Evolutionary conservation across 2,797 vertebrate genomes (phyloP).

Genomic region (Danio jaintianensis): DNA sequence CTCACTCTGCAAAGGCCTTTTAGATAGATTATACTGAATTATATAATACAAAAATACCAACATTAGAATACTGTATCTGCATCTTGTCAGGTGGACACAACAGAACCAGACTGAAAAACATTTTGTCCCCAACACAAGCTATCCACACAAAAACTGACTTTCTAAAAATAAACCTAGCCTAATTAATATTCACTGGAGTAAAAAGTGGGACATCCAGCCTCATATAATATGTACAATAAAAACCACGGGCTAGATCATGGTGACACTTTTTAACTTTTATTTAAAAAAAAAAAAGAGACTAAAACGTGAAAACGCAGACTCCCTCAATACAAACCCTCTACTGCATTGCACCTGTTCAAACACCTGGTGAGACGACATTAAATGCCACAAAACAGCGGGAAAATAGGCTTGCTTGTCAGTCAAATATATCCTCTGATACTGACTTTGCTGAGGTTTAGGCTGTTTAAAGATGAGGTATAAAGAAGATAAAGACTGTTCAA

Average conservation of each 20-base stretch:
- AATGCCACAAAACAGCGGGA: neutral
- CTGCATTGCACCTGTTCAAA: constrained; percentile 66
- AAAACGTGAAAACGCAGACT: constrained; percentile 3
- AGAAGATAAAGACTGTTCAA: constrained; percentile 18
- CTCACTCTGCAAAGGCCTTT: neutral
- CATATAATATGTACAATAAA: neutral
- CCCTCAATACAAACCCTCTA: constrained; percentile 24
- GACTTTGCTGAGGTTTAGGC: constrained; percentile 22
- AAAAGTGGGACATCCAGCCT: constrained; percentile 15
- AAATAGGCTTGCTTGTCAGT: neutral
- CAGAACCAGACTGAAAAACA: neutral
- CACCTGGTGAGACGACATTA: constrained; percentile 46
- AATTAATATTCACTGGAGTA: neutral
- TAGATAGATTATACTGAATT: neutral
- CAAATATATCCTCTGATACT: neutral
- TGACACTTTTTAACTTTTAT: neutral
- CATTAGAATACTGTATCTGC: neutral
- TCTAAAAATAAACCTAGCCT: neutral
- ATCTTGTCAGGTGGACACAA: neutral
- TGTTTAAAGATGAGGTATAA: neutral
- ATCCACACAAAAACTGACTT: neutral
- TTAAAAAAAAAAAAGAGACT: neutral
- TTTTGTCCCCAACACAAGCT: neutral
- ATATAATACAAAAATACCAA: neutral
- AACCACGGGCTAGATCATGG: neutral